Evolutionary conservation across 2,888 invertebrate genomes (phyloP).

Genomic region (Mamestra brassicae): DNA sequence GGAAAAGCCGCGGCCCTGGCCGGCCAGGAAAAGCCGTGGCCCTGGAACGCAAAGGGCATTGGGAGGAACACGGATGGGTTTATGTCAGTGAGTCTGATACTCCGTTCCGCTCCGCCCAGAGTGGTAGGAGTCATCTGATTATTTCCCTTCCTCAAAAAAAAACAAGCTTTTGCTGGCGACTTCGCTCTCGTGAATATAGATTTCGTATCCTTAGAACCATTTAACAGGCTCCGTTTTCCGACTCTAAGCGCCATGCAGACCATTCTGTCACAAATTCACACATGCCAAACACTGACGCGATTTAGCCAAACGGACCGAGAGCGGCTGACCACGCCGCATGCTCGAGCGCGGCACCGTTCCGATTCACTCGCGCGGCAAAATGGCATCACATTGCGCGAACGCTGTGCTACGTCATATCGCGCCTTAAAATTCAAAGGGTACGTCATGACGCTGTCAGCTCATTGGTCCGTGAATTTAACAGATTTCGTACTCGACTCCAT

Average conservation of each 20-base stretch:
- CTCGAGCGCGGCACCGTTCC: slow-evolving; percentile 11
- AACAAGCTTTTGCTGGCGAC: too few species aligned
- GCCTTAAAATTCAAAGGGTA: slow-evolving; percentile 25
- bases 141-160: too few species aligned
- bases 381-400: slow-evolving; percentile 10
- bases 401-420: slow-evolving; percentile 1
- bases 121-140: too few species aligned
- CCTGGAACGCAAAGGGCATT: too few species aligned
- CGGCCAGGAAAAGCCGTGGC: too few species aligned
- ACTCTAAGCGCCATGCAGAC: background rate
- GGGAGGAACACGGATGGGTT: too few species aligned
- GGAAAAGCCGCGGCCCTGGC: too few species aligned
- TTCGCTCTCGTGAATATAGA: too few species aligned
- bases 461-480: slow-evolving; percentile 33
- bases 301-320: slow-evolving; percentile 39
- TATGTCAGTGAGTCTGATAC: too few species aligned
- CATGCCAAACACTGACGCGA: slow-evolving; percentile 43
- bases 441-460: slow-evolving; percentile 14
- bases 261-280: slow-evolving; percentile 38
- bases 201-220: too few species aligned
- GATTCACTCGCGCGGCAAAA: slow-evolving; percentile 36
- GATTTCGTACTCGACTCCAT: slow-evolving; percentile 15
- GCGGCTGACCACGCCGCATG: slow-evolving; percentile 30
- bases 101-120: too few species aligned
- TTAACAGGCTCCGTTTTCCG: too few species aligned